A percentile compares a stretch with the other conserved stretches of the same genome.
Evolutionary conservation across 1,140 invertebrate genomes (phyloP).

Genomic region (Pygmarrhopalites habei): DNA sequence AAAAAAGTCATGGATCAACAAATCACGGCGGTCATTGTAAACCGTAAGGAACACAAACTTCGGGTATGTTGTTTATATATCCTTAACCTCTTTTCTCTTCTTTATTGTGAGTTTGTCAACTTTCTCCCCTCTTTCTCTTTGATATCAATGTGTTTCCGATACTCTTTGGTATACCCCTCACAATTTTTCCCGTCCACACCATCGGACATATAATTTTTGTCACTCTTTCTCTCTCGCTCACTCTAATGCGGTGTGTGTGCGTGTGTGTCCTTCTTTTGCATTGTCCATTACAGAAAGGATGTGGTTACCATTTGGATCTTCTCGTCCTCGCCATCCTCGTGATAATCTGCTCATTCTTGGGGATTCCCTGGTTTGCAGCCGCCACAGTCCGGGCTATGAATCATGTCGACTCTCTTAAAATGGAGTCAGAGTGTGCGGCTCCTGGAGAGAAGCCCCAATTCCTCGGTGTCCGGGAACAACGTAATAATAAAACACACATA

Average conservation of each 20-base stretch:
- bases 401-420: conserved; percentile 94
- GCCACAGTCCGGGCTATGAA: conserved; percentile 84
- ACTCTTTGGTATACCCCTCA: no score
- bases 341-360: conserved; percentile 84
- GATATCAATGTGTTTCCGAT: no score
- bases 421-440: conserved; percentile 92
- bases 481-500: no score
- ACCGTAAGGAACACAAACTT: conserved; percentile 95
- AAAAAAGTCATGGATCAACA: conserved; percentile 99
- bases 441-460: conserved; percentile 98
- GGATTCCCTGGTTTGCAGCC: conserved; percentile 84
- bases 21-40: conserved; percentile 97
- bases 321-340: conserved; percentile 86
- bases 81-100: not conserved
- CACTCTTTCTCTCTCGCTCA: no score
- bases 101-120: not conserved
- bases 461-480: conserved; percentile 89
- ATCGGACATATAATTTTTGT: no score
- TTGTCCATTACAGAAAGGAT: conserved; percentile 65
- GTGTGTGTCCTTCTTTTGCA: no score
- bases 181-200: no score
- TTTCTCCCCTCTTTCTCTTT: no score
- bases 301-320: conserved; percentile 94
- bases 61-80: no score
- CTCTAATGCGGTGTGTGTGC: no score